A percentile compares a stretch with the other conserved stretches of the same genome.
Conservation (phyloP, 2,888 invertebrate species). For the Hydropsyche betteni region DNA sequence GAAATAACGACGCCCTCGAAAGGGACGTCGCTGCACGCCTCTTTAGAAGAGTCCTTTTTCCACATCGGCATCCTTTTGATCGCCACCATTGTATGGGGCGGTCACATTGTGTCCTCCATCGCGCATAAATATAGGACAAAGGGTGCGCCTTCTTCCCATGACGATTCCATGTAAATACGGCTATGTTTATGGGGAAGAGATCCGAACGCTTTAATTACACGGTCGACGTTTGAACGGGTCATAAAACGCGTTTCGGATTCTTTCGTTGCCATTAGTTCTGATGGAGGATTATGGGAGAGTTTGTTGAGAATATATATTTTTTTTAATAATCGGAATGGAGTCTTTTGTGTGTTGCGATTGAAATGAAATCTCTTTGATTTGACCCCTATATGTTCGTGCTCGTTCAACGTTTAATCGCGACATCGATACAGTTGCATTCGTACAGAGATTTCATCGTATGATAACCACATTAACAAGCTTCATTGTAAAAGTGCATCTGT, state of each 20-base stretch:
- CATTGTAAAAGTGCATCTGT: conserved; percentile 8
- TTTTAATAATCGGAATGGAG: too few relatives aligned
- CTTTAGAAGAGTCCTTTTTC: too few relatives aligned
- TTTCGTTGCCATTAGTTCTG: too few relatives aligned
- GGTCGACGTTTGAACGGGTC: not conserved
- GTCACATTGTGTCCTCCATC: conserved; percentile 15
- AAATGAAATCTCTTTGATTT: too few relatives aligned
- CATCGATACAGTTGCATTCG: not conserved
- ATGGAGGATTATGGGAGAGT: too few relatives aligned
- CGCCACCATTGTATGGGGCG: not conserved
- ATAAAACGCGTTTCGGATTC: too few relatives aligned
- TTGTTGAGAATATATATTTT: too few relatives aligned
- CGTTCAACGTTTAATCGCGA: too few relatives aligned
- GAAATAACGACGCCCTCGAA: not conserved
- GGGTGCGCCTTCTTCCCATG: conserved; percentile 35
- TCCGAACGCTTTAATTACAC: conserved; percentile 20
- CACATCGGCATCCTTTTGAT: conserved; percentile 12
- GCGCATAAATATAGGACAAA: conserved; percentile 25
- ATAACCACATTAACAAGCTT: conserved; percentile 7
- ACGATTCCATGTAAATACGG: conserved; percentile 34
- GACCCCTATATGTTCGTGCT: too few relatives aligned
- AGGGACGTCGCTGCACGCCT: too few relatives aligned
- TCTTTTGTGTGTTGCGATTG: too few relatives aligned
- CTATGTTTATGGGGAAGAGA: not conserved
- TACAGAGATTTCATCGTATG: not conserved